Evolutionary conservation across 2,797 vertebrate species (phyloP), one percentile per base, ranked within the genome.

Genomic region (Acropternis orthonyx): DNA sequence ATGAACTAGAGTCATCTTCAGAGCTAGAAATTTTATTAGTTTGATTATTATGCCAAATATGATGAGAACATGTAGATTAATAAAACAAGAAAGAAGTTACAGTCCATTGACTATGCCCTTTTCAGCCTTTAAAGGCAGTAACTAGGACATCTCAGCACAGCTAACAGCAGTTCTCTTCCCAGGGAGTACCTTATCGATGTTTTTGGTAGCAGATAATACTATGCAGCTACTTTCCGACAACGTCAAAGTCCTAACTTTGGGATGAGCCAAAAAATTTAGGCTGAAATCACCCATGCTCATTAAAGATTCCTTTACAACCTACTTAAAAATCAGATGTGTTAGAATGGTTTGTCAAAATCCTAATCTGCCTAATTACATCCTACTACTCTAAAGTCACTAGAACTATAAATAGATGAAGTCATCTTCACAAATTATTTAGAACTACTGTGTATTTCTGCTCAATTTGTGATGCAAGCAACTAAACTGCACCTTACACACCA

Each of bases 11-110:
- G 97, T 91, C 44, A 88, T 95, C 81, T 90, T 88, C 85, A 81
- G 77, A 97, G 83, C 28, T 62, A 69, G 87, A 95, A 95, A 96
- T 94, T 96, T 96, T 93, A 88, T 97, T 96, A 96, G 94, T 97
- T 92, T 96, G 85, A 97, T 98, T 97, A 96, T 84, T 93, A 96
- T 95, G 94, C 79, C 96, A 92, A 95, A 91, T 85, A 88, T 93
- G 81, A 95, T 62, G 46, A 79, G 65, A 74, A 86, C 39, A 92
- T 79, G 73, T 61, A 95, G 48, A 95, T 95, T 95, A 96, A 95
- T 93, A 95, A 96, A 95, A 96, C 49, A 91, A 66, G 76, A 66
- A 55, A 76, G 74, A 93, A 72, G 77, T 34, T 96, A 75, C 85
- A 93, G 78, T 74, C 77, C 93, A 91, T 83, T 96, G 82, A 78